Conservation (phyloP, 2,888 invertebrate species). For the Acleris sparsana region DNA sequence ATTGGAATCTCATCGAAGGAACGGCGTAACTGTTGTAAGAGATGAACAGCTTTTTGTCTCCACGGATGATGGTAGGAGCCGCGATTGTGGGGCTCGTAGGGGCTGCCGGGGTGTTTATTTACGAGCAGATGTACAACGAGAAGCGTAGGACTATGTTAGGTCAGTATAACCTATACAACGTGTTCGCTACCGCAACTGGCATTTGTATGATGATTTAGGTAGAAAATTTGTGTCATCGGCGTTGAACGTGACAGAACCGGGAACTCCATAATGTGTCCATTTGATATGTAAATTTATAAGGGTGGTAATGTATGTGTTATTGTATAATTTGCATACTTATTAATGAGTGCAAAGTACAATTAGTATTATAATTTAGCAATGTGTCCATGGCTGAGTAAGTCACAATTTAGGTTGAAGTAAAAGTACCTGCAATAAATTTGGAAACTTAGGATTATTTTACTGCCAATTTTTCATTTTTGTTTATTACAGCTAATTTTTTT, state of each 20-base stretch:
- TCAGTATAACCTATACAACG: constrained; percentile 47
- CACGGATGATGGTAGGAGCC: constrained; percentile 72
- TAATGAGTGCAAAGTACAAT: constrained; percentile 10
- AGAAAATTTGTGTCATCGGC: no score
- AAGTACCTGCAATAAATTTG: no score
- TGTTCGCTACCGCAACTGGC: background rate
- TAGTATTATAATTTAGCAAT: background rate
- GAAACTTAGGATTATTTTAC: no score
- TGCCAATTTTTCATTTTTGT: no score
- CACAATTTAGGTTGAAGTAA: no score
- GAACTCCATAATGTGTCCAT: no score
- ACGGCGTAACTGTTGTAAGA: background rate
- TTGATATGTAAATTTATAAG: no score
- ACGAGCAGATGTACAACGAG: constrained; percentile 77
- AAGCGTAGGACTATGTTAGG: constrained; percentile 75
- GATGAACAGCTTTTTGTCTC: constrained; percentile 54
- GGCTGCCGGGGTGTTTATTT: constrained; percentile 77
- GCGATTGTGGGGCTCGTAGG: constrained; percentile 78
- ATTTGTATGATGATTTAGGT: no score
- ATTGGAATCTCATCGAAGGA: background rate
- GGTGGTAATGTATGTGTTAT: background rate
- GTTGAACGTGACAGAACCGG: no score
- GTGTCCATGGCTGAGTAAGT: no score
- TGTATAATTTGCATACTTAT: constrained; percentile 3
- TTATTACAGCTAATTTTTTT: no score